Conservation (phyloP, 2,888 invertebrate genomes). For the Mesopsocus fuscifrons region DNA sequence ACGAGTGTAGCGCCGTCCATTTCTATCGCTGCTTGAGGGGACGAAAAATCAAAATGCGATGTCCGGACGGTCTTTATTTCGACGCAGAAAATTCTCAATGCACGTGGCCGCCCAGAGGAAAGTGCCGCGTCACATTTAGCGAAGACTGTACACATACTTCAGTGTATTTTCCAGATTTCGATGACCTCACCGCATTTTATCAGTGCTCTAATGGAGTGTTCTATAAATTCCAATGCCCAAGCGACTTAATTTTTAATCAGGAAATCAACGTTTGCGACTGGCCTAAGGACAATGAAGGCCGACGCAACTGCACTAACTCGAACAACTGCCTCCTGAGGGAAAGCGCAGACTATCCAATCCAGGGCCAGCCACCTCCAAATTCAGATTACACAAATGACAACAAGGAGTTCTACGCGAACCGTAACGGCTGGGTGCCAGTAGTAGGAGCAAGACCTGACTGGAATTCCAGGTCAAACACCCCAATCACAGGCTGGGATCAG, state of each 20-base stretch:
- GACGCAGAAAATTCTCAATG: background rate
- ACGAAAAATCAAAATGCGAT: background rate
- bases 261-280: background rate
- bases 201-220: background rate
- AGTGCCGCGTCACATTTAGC: background rate
- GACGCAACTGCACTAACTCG: background rate
- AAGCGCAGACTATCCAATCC: no score
- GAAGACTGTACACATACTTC: background rate
- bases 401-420: background rate
- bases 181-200: background rate
- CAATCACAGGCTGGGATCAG: no score
- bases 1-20: background rate
- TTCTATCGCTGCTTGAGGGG: constrained; percentile 1
- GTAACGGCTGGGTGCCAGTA: background rate
- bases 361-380: background rate
- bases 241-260: background rate
- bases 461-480: no score
- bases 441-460: no score
- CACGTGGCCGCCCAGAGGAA: background rate
- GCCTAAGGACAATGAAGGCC: background rate
- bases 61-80: background rate
- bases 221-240: background rate
- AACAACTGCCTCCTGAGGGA: no score
- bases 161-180: background rate
- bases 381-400: no score